Conservation (phyloP, 2,888 invertebrate genomes). For the Lepidochitona cinerea region DNA sequence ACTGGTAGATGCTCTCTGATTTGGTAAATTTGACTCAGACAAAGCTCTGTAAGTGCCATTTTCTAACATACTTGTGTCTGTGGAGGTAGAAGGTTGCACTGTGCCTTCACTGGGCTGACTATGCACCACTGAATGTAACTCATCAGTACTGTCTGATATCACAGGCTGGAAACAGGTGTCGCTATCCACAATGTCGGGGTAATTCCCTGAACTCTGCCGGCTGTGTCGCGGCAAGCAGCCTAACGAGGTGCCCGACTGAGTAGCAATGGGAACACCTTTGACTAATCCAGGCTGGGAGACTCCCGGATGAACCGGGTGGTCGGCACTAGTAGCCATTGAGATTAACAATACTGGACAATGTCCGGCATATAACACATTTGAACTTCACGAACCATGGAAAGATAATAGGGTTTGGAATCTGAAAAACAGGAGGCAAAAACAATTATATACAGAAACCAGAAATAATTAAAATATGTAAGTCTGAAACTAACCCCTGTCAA, state of each 20-base stretch:
- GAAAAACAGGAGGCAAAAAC: too few species aligned
- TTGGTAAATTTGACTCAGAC: not conserved
- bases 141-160: slow-evolving; percentile 19
- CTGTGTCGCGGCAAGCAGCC: slow-evolving; percentile 8
- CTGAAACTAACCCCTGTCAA: too few species aligned
- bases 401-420: too few species aligned
- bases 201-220: slow-evolving; percentile 16
- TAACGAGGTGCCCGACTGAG: not conserved
- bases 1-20: not conserved
- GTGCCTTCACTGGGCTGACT: not conserved
- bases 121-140: not conserved
- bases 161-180: slow-evolving; percentile 19
- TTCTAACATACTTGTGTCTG: not conserved
- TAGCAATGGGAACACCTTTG: not conserved
- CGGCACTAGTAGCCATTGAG: not conserved
- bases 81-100: not conserved
- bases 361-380: too few species aligned
- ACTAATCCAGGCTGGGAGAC: not conserved
- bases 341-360: too few species aligned
- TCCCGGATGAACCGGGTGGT: not conserved
- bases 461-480: too few species aligned
- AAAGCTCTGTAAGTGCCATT: not conserved
- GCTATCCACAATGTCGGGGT: slow-evolving; percentile 24
- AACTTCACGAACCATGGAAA: too few species aligned
- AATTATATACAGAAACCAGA: too few species aligned